A percentile compares a stretch with the other conserved stretches of the same genome.
phyloP scores from a whole-genome alignment of 2,797 vertebrate genomes.

The Rhinoraja longicauda region DNA sequence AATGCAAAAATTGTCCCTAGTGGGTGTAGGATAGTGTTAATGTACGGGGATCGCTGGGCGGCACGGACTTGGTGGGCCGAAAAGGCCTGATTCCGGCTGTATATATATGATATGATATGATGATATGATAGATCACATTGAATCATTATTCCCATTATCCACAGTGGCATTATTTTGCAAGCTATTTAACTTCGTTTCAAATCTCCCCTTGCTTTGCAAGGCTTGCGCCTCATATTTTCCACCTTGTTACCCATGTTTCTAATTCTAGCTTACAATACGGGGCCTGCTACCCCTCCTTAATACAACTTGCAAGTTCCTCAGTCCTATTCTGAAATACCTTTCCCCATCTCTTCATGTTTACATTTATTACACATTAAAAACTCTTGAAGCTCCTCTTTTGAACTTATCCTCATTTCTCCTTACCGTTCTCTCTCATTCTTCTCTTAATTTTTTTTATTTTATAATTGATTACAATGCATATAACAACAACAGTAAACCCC shows the following conservation, averaged over 20 bases:
- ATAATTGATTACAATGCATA: no score
- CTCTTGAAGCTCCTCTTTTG: background rate
- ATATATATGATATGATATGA: no score
- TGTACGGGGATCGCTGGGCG: no score
- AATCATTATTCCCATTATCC: background rate
- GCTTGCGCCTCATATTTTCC: background rate
- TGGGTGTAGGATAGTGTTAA: no score
- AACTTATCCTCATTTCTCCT: background rate
- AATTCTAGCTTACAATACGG: background rate
- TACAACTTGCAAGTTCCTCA: background rate
- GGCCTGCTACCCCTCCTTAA: background rate
- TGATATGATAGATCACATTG: background rate
- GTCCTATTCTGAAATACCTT: background rate
- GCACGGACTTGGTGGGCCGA: no score
- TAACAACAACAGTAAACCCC: no score
- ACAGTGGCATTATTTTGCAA: background rate
- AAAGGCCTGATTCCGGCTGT: no score
- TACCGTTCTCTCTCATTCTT: background rate
- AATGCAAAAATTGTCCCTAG: no score
- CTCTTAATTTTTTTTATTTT: no score
- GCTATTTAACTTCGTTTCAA: background rate
- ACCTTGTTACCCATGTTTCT: background rate
- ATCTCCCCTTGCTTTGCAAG: background rate
- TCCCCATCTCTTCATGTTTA: background rate
- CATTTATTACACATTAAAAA: background rate